Conservation (phyloP, 2,888 invertebrate genomes). For the Nymphalis c-album region DNA sequence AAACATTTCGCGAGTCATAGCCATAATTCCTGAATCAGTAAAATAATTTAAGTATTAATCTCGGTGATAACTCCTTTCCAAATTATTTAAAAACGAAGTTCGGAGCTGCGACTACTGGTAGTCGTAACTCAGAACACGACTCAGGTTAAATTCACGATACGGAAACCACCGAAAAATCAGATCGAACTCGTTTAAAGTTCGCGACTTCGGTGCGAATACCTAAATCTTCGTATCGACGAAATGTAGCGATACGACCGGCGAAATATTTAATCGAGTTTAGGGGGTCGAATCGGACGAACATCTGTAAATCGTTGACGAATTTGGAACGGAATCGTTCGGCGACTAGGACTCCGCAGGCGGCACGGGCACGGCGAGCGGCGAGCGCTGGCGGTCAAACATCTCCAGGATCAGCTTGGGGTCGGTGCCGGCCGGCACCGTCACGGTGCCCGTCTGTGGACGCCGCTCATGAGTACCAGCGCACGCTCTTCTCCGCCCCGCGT, state of each 20-base stretch:
- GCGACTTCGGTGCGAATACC: constrained; percentile 1
- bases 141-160: neutral
- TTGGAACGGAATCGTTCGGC: neutral
- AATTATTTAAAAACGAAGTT: neutral
- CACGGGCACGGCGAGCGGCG: constrained; percentile 69
- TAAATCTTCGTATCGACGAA: neutral
- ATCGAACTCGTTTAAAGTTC: constrained; percentile 4
- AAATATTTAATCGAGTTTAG: constrained; percentile 1
- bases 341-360: constrained; percentile 52
- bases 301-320: neutral
- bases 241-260: neutral
- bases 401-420: constrained; percentile 80
- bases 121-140: neutral
- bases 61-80: neutral
- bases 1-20: constrained; percentile 10
- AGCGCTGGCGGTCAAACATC: constrained; percentile 79
- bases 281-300: neutral
- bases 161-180: neutral
- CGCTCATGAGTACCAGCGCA: constrained; percentile 74
- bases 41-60: neutral
- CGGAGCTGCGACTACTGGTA: neutral
- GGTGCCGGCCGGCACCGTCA: constrained; percentile 79
- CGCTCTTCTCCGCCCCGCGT: constrained; percentile 72
- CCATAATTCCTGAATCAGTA: neutral
- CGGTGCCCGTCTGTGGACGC: constrained; percentile 74